Conservation (phyloP, 2,797 vertebrate genomes). For the Neosilurus mollespiculum region DNA sequence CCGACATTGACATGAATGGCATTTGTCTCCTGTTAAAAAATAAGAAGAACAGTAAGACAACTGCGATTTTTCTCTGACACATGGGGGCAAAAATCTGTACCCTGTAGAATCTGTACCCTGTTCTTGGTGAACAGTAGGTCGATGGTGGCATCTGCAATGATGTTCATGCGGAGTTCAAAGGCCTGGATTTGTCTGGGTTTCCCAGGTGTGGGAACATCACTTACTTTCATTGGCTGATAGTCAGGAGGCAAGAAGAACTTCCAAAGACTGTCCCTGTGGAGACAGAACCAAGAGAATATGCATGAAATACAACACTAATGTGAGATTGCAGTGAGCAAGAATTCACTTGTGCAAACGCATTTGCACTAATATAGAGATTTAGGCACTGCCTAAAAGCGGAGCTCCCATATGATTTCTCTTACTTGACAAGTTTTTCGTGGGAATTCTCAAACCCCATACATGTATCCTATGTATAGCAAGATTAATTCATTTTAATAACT, state of each 20-base stretch:
- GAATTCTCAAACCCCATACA: no score
- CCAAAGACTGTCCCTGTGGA: conserved; percentile 90
- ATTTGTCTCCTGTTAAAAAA: conserved; percentile 87
- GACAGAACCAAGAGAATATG: conserved; percentile 11
- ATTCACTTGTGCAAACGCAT: not conserved
- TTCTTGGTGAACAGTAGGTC: conserved; percentile 99
- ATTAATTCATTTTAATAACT: no score
- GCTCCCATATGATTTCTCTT: no score
- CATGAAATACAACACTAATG: not conserved
- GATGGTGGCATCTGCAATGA: conserved; percentile 97
- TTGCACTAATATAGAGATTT: no score
- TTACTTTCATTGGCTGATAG: conserved; percentile 92
- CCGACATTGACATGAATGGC: conserved; percentile 98
- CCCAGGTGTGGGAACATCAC: conserved; percentile 85
- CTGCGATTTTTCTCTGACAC: not conserved
- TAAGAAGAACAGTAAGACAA: conserved; percentile 4
- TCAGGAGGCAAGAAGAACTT: conserved; percentile 98
- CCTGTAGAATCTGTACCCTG: conserved; percentile 84
- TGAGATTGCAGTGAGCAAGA: not conserved
- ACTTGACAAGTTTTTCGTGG: no score
- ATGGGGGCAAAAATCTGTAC: conserved; percentile 65
- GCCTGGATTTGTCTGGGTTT: conserved; percentile 93
- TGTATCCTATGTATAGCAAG: no score
- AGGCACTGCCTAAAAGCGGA: no score
- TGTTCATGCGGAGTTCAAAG: conserved; percentile 98